phyloP scores from a whole-genome alignment of 2,113 vertebrate genomes.

The Takifugu bimaculatus region DNA sequence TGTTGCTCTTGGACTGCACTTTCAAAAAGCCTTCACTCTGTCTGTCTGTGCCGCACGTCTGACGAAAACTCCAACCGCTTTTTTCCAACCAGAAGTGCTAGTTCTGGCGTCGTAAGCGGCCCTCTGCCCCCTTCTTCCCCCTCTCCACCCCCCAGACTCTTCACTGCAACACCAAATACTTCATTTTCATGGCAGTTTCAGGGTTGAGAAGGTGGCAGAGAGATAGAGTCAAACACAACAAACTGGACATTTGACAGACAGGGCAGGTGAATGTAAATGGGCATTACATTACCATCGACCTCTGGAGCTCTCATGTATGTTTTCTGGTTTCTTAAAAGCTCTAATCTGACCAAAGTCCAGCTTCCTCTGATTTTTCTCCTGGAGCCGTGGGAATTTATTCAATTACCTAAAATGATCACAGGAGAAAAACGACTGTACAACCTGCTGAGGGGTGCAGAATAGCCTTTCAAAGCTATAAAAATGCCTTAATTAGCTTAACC shows the following conservation, averaged over 20 bases:
- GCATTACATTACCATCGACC: slow-evolving; percentile 76
- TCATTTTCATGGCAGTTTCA: slow-evolving; percentile 40
- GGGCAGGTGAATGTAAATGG: slow-evolving; percentile 68
- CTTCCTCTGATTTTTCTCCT: slow-evolving; percentile 61
- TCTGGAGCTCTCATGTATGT: slow-evolving; percentile 51
- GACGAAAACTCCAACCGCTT: slow-evolving; percentile 61
- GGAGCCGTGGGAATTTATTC: slow-evolving; percentile 68
- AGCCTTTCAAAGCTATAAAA: slow-evolving; percentile 59
- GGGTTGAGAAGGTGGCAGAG: slow-evolving; percentile 18
- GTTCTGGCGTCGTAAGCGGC: slow-evolving; percentile 55
- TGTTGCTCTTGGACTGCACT: slow-evolving; percentile 65
- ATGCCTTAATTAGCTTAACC: slow-evolving; percentile 62
- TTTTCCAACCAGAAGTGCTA: slow-evolving; percentile 68
- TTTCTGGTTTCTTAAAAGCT: slow-evolving; percentile 68
- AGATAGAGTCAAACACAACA: slow-evolving; percentile 49
- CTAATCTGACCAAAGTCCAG: slow-evolving; percentile 63
- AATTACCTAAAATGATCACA: slow-evolving; percentile 73
- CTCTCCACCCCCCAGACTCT: not conserved
- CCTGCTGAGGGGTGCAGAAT: slow-evolving; percentile 76
- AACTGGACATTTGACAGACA: slow-evolving; percentile 59
- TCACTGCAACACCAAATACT: slow-evolving; percentile 56
- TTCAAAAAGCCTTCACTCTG: slow-evolving; percentile 61
- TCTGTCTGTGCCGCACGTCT: slow-evolving; percentile 57
- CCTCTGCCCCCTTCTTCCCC: slow-evolving; percentile 16
- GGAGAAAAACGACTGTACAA: slow-evolving; percentile 64